These are phyloP conservation scores for Tapirus terrestris DNA, from an alignment of 2,113 vertebrate species.

Conservation along the genomic window DNA sequence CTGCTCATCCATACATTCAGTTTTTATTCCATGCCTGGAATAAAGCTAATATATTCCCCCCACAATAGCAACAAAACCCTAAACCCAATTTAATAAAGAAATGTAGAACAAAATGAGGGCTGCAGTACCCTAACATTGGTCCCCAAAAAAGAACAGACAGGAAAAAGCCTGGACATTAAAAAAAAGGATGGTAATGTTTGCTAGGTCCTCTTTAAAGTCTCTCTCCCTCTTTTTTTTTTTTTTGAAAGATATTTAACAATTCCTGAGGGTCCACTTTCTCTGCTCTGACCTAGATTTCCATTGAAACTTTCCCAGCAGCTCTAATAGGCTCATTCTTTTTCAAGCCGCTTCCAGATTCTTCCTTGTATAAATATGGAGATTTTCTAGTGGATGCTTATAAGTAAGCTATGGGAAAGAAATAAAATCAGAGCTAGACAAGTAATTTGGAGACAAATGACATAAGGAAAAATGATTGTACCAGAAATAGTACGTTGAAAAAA, in stretches of 20 bases:
- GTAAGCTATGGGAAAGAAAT: constrained; percentile 23
- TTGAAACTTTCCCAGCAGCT: not conserved
- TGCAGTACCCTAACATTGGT: not conserved
- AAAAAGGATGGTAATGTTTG: not conserved
- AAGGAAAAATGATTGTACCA: constrained; percentile 19
- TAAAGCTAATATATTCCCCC: not conserved
- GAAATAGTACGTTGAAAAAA: not conserved
- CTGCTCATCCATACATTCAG: not conserved
- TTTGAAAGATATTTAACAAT: constrained; percentile 42
- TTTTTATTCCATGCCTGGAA: constrained; percentile 27
- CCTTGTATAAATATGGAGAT: constrained; percentile 50
- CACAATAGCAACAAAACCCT: not conserved
- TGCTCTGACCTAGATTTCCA: constrained; percentile 52
- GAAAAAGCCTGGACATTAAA: not conserved
- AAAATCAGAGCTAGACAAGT: constrained; percentile 22
- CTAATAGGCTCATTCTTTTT: not conserved
- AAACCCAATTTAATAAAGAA: not conserved
- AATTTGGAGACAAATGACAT: not conserved
- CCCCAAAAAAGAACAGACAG: not conserved
- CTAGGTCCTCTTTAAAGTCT: not conserved
- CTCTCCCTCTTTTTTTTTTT: not conserved
- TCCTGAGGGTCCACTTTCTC: not conserved
- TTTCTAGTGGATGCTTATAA: not conserved
- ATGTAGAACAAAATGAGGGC: not conserved
- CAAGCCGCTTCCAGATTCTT: not conserved